Evolutionary conservation across 2,113 vertebrate genomes (phyloP).

Genomic region (Anarhynchus alexandrinus): DNA sequence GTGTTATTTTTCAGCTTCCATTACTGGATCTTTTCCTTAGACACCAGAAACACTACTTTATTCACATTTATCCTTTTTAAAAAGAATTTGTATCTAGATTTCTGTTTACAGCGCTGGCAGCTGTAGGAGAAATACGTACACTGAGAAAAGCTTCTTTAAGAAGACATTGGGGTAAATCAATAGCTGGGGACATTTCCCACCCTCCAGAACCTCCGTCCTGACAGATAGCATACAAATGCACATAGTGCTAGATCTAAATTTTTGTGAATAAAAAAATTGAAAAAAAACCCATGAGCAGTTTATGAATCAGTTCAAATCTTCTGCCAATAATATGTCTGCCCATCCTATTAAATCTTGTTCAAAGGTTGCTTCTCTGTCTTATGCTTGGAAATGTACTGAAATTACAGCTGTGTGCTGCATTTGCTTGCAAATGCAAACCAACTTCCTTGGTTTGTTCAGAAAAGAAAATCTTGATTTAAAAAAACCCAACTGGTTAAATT

Average conservation of each 20-base stretch:
- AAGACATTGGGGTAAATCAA: neutral
- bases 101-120: neutral
- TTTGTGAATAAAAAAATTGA: accelerated
- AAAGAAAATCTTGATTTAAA: neutral
- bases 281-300: neutral
- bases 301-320: neutral
- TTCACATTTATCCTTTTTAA: neutral
- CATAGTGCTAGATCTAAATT: neutral
- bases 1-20: neutral
- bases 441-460: neutral
- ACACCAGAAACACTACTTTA: neutral
- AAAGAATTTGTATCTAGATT: neutral
- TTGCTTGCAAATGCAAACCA: neutral
- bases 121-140: neutral
- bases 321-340: neutral
- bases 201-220: neutral
- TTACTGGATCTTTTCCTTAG: neutral
- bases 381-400: neutral
- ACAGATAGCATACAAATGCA: neutral
- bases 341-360: neutral
- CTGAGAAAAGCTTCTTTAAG: neutral
- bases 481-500: neutral
- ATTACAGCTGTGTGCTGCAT: neutral
- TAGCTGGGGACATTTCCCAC: neutral
- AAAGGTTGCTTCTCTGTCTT: neutral